Conservation (phyloP, 1,140 invertebrate species). For the Bradysia coprophila region DNA sequence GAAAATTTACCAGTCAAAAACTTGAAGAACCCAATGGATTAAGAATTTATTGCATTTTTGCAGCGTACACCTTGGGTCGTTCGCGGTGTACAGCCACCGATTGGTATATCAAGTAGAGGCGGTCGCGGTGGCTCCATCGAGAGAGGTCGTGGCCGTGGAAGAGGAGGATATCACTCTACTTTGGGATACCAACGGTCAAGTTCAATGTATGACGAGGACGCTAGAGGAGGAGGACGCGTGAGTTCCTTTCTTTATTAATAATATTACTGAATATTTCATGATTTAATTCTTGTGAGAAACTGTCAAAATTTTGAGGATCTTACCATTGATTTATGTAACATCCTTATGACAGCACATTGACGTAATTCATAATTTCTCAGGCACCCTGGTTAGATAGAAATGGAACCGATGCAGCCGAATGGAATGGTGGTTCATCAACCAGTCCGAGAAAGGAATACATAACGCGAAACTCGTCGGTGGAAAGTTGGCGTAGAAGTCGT, state of each 20-base stretch:
- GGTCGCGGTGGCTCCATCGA: conserved; percentile 30
- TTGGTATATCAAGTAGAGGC: conserved; percentile 21
- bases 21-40: no score
- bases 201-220: conserved; percentile 15
- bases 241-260: no score
- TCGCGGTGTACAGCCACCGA: background rate
- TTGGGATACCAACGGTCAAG: conserved; percentile 15
- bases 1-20: no score
- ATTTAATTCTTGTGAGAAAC: no score
- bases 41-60: no score
- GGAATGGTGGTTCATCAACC: conserved; percentile 30
- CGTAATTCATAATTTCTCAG: no score
- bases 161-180: conserved; percentile 15
- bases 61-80: background rate
- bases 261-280: no score
- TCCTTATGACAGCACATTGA: no score
- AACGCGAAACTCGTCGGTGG: conserved; percentile 29
- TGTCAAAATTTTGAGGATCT: no score
- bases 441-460: conserved; percentile 41
- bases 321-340: no score
- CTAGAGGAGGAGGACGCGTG: conserved; percentile 11
- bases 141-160: conserved; percentile 24
- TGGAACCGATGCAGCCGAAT: conserved; percentile 34
- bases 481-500: conserved; percentile 40
- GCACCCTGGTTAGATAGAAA: conserved; percentile 41